phyloP scores from a whole-genome alignment of 2,797 vertebrate species.

The Atherinosoma microstoma region DNA sequence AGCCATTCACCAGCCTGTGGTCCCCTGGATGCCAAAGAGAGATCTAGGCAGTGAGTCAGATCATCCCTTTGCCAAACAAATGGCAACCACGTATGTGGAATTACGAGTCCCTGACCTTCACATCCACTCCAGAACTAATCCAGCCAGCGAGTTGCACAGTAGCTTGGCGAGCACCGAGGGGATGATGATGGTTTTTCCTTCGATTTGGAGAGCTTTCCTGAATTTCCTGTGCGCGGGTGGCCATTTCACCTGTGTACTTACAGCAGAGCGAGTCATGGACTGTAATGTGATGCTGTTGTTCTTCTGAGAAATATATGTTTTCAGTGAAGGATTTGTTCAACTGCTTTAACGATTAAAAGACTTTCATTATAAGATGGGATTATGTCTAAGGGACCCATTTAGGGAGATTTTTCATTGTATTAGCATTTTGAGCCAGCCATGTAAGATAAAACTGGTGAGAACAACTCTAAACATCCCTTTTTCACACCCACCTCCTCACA shows the following conservation, averaged over 20 bases:
- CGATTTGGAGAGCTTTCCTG: conserved; percentile 47
- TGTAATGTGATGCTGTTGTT: conserved; percentile 30
- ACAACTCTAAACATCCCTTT: neutral
- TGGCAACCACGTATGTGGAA: conserved; percentile 54
- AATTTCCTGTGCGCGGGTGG: conserved; percentile 49
- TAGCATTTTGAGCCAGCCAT: neutral
- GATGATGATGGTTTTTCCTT: conserved; percentile 55
- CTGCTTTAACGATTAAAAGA: conserved; percentile 25
- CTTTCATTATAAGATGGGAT: conserved; percentile 23
- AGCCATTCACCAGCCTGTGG: conserved; percentile 56
- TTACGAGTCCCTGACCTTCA: conserved; percentile 64
- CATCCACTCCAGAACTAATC: conserved; percentile 59
- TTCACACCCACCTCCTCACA: neutral
- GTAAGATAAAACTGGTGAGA: conserved; percentile 32
- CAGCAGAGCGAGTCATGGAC: conserved; percentile 15
- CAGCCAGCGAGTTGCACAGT: conserved; percentile 50
- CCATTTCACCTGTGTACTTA: conserved; percentile 49
- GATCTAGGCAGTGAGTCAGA: conserved; percentile 58
- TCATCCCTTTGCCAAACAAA: conserved; percentile 60
- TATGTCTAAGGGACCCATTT: conserved; percentile 31
- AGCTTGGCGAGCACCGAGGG: conserved; percentile 37
- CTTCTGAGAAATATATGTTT: conserved; percentile 9
- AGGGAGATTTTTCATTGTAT: neutral
- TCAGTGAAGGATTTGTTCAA: conserved; percentile 28
- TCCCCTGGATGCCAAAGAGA: conserved; percentile 58